Evolutionary conservation across 2,888 invertebrate genomes (phyloP), one percentile per base, ranked within the genome.

Genomic region (Anarsia innoxiella): DNA sequence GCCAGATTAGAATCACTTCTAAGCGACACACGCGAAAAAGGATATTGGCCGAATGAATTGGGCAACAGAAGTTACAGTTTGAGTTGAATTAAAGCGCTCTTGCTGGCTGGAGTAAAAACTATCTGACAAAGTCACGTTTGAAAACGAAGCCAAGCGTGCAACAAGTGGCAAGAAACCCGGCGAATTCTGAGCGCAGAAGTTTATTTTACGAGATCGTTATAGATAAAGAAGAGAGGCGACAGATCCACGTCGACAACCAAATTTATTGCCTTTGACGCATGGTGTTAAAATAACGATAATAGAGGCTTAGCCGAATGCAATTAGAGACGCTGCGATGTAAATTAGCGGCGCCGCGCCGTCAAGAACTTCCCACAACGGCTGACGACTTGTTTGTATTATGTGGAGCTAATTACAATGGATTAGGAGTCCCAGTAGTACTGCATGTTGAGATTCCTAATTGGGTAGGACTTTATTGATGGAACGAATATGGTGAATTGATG

Each of bases 41-140:
- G 46, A 47, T 57, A 58, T 61, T 56, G 55, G 54, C 55, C 59
- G 58, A 53, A 46, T 60, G 59, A 69, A 69, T 75, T 72, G 64
- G 59, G 64, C 60, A 73, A 75, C 72, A 64, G 46, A 63, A 66
- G 69, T 55, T 52, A 53, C 57, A 68, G 59, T 61, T 60, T 59
- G 48, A 50, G 59, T 71, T 67, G 65, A 65, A 66, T 65, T 68
- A 69, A 62, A 59, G 53, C 64, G 59, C 63, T 66, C 55, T 52
- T 45, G 53, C 53, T 49, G 49, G 53, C 52, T 54, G 48, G 42
- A 43, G 54, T 51, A 68, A 73, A 77, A 73, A 72, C 53, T 60
- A 46, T 52, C 59, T 66, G 61, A 71, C 70, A 66, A 62, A 77
- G 66, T 79, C 80, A 80, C 75, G 77, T 74, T 65, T 62, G 53